Base-by-base conservation (phyloP, 1,140 invertebrate genomes). In the Antheraea pernyi region DNA sequence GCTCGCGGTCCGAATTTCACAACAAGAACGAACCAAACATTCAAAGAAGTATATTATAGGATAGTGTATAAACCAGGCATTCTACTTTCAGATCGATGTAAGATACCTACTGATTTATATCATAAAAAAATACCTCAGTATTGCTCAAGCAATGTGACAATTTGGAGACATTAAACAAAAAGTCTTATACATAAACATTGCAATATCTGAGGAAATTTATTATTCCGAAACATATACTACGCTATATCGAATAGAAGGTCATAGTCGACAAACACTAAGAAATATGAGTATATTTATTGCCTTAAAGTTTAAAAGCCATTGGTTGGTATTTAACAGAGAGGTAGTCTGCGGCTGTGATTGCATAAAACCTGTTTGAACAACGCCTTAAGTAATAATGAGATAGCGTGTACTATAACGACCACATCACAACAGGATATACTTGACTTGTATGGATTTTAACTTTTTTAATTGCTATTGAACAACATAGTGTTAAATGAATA, bases 1-100 rank as follows among this genome's bases (percentile, higher is more conserved):
- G 74, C 72, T 73, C 72, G 77, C 77, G 77, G 78, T 83, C 85
- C 79, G 82, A 86, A 89, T 91, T 91, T 91, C 89, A 85, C 87
- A 91, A 89, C 80, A 77, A 73, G 67, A 76, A 81, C 86, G 70
- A 88, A 84, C 81, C 70, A 79, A 78, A 83, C 78, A 74, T 72
- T 76, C 75, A 71, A 72, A 75, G 73, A 65, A 72, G 11, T 6
- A n/a, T 53, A 53, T 53, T 53, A 53, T 53, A 53, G 16, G 10
- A 53, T n/a, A 53, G 11, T 53, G 16, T 53, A 53, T 42, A 42
- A 42, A 6, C 16, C 16, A 53, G 16, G 10, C 46, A 53, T 53
- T 53, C 16, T 53, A 53, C 46, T 60, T 63, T 66, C 48, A 66
- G 30, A 19, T 66, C 46, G 18, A 7, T 11, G 65, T 66, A 66